A percentile compares a stretch with the other conserved stretches of the same genome.
Conservation (phyloP, 35 echinoderm and acorn worm species). For the Strongylocentrotus purpuratus region DNA sequence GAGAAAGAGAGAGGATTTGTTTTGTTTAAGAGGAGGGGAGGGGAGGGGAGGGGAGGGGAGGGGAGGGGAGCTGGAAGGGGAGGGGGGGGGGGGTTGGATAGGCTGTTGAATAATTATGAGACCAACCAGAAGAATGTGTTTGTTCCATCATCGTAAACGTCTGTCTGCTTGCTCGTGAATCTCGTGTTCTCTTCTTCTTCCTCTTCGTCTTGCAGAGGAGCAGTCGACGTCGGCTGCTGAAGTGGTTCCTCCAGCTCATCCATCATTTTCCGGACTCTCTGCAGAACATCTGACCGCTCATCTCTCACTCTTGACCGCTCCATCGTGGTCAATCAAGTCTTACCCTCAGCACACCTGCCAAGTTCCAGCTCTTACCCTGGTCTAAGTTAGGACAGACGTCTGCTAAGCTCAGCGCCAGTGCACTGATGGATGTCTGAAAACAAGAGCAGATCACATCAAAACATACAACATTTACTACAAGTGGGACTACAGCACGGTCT, state of each 20-base stretch:
- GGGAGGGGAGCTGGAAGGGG: no score
- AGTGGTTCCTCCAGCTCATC: slow-evolving; percentile 24
- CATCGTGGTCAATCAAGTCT: not conserved
- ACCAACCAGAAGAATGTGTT: slow-evolving; percentile 78
- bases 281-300: not conserved
- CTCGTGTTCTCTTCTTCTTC: not conserved
- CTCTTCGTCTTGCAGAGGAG: not conserved
- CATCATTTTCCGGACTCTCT: slow-evolving; percentile 18
- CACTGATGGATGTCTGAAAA: no score
- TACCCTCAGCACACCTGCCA: no score
- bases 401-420: no score
- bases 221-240: not conserved
- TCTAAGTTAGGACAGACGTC: no score
- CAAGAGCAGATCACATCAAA: no score
- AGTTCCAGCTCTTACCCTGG: no score
- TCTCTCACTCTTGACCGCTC: not conserved
- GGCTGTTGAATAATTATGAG: not conserved
- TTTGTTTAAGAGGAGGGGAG: no score
- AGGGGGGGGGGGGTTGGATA: no score
- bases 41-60: no score
- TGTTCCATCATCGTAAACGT: slow-evolving; percentile 76
- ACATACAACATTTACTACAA: no score
- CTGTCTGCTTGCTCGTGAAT: slow-evolving; percentile 53
- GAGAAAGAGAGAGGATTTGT: not conserved
- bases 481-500: no score